phyloP scores from a whole-genome alignment of 2,113 vertebrate species.

The Amblyornis subalaris region DNA sequence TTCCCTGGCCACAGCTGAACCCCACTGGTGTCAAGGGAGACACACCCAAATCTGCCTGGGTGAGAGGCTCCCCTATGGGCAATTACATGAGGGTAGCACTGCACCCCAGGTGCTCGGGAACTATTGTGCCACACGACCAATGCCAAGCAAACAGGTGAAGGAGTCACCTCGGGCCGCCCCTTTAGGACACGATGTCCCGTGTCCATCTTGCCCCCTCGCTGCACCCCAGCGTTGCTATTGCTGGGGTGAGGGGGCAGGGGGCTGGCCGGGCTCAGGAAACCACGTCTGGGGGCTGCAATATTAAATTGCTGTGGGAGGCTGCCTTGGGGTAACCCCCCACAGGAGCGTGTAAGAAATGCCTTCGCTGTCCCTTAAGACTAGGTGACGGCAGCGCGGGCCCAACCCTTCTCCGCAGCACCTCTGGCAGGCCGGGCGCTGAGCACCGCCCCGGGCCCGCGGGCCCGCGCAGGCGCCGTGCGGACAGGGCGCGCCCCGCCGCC shows the following conservation, averaged over 20 bases:
- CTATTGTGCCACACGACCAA: fast-evolving
- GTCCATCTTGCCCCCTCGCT: too few relatives aligned
- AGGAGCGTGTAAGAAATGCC: fast-evolving
- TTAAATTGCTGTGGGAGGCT: fast-evolving
- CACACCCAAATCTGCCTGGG: not conserved
- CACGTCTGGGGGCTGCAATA: fast-evolving
- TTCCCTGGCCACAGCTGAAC: not conserved
- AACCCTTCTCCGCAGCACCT: fast-evolving
- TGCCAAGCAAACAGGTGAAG: fast-evolving
- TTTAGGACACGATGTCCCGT: fast-evolving
- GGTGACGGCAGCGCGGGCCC: too few relatives aligned
- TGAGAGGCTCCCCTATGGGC: not conserved
- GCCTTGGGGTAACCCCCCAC: fast-evolving
- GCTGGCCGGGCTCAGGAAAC: not conserved
- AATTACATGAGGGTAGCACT: fast-evolving
- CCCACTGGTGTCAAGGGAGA: fast-evolving
- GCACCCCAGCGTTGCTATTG: fast-evolving
- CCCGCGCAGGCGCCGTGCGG: not conserved
- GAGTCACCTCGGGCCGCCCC: too few relatives aligned
- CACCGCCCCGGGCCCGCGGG: not conserved
- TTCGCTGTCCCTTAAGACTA: fast-evolving
- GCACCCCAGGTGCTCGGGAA: not conserved
- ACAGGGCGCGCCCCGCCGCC: not conserved
- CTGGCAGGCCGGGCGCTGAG: fast-evolving
- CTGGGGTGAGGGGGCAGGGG: too few relatives aligned